Evolutionary conservation across 2,113 vertebrate species (phyloP).

Genomic region (Neomonachus schauinslandi): DNA sequence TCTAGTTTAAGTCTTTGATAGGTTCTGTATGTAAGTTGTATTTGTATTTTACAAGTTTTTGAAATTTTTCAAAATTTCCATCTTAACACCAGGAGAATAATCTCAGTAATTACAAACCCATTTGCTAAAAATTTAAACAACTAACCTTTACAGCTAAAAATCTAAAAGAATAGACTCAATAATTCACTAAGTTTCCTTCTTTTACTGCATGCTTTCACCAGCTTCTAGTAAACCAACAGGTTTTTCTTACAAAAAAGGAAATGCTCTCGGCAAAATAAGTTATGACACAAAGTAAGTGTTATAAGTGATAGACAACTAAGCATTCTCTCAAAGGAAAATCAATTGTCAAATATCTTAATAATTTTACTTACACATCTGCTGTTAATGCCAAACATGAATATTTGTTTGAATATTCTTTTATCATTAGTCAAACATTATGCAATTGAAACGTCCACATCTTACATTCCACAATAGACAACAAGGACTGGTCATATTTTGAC

Average conservation of each 20-base stretch:
- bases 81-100: not conserved
- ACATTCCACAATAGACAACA: not conserved
- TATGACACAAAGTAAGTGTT: not conserved
- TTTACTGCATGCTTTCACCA: not conserved
- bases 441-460: not conserved
- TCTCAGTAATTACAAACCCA: not conserved
- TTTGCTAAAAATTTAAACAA: constrained; percentile 23
- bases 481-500: constrained; percentile 51
- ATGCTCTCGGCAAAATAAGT: constrained; percentile 2
- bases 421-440: constrained; percentile 22
- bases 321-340: constrained; percentile 3
- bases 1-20: not conserved
- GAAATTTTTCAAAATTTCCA: not conserved
- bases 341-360: constrained; percentile 28
- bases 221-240: not conserved
- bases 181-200: constrained; percentile 27
- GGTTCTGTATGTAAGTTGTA: not conserved
- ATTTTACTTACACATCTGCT: not conserved
- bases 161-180: not conserved
- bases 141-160: not conserved
- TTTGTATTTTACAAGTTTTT: not conserved
- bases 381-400: not conserved
- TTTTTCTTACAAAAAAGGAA: not conserved
- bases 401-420: constrained; percentile 5
- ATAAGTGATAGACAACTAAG: not conserved